Percentiles rank a stretch among this genome's conserved stretches.
These are phyloP conservation scores for Actinia equina DNA, from an alignment of 64 coral and sea anemone species.

Conservation along the genomic window DNA sequence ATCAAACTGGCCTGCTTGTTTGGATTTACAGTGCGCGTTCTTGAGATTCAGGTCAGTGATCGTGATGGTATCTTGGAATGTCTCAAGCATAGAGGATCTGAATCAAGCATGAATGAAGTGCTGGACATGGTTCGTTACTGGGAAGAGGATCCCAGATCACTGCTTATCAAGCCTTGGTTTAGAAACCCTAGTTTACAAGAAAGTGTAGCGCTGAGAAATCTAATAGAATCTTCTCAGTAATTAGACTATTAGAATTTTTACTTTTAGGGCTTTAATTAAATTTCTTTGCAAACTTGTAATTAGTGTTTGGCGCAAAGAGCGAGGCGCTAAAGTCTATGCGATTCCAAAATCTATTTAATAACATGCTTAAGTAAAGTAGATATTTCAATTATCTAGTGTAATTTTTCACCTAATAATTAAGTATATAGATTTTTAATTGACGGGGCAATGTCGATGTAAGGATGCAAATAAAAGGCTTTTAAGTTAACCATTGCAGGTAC, in stretches of 20 bases:
- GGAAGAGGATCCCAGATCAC: constrained; percentile 55
- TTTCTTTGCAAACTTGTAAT: too few species aligned
- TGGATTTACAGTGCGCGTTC: constrained; percentile 47
- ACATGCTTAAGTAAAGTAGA: too few species aligned
- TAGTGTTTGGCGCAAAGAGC: too few species aligned
- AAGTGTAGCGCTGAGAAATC: neutral
- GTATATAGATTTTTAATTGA: too few species aligned
- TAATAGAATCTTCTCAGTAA: neutral
- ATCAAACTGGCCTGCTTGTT: constrained; percentile 50
- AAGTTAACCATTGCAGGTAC: too few species aligned
- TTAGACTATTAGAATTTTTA: neutral
- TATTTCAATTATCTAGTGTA: too few species aligned
- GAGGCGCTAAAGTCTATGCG: too few species aligned
- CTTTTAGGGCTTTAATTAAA: too few species aligned
- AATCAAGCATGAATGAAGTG: constrained; percentile 32
- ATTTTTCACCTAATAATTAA: too few species aligned
- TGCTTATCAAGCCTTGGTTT: constrained; percentile 66
- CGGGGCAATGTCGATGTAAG: too few species aligned
- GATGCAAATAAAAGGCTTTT: too few species aligned
- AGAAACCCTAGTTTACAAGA: constrained; percentile 18
- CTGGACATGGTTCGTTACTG: constrained; percentile 36
- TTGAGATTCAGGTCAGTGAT: constrained; percentile 57
- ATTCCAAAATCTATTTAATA: too few species aligned
- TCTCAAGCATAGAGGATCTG: constrained; percentile 30
- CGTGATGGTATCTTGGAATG: constrained; percentile 51